Conservation (phyloP, 2,888 invertebrate genomes). For the Anthoptus insignis region DNA sequence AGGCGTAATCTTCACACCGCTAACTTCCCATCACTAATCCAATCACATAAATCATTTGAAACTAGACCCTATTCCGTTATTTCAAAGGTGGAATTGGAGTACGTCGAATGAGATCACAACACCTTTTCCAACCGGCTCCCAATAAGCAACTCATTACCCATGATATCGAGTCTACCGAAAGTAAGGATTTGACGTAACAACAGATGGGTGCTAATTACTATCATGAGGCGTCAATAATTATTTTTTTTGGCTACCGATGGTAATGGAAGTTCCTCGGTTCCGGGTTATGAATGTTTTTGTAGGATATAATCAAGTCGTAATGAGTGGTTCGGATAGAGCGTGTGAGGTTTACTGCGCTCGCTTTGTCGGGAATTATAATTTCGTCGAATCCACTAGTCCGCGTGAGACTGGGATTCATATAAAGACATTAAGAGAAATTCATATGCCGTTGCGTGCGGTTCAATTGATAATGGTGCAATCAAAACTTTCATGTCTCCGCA, state of each 20-base stretch:
- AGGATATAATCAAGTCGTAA: conserved; percentile 82
- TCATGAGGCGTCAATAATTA: conserved; percentile 83
- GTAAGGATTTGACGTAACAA: conserved; percentile 79
- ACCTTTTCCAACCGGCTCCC: conserved; percentile 55
- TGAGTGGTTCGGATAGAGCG: conserved; percentile 80
- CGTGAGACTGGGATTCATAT: conserved; percentile 69
- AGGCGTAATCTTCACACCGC: conserved; percentile 81
- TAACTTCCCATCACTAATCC: conserved; percentile 62
- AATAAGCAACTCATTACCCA: conserved; percentile 67
- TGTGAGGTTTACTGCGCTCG: conserved; percentile 75
- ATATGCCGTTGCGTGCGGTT: conserved; percentile 79
- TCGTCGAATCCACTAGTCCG: conserved; percentile 68
- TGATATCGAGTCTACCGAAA: conserved; percentile 74
- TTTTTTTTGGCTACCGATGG: conserved; percentile 80
- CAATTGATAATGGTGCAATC: conserved; percentile 71
- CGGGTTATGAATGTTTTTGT: conserved; percentile 84
- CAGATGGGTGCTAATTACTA: conserved; percentile 85
- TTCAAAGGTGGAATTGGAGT: conserved; percentile 39
- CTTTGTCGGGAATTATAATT: conserved; percentile 75
- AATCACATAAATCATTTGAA: conserved; percentile 60
- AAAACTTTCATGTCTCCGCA: conserved; percentile 69
- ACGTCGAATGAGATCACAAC: conserved; percentile 44
- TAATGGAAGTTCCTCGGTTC: conserved; percentile 70
- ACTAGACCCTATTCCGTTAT: conserved; percentile 12
- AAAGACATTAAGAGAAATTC: conserved; percentile 81